phyloP scores from a whole-genome alignment of 2,888 invertebrate species.

The Parthenolecanium corni region DNA sequence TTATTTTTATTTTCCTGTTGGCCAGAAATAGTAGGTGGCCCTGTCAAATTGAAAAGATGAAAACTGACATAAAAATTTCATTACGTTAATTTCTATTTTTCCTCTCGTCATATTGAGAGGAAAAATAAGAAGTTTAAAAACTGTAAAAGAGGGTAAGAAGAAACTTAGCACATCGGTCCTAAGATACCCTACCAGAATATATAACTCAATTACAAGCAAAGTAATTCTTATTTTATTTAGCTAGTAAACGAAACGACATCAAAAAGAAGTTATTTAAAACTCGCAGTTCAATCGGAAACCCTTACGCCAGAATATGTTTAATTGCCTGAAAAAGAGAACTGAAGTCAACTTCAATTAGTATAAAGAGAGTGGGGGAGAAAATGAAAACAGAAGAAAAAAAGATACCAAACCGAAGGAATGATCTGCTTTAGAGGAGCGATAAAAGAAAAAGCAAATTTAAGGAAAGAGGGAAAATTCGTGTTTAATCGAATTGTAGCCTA shows the following conservation, averaged over 20 bases:
- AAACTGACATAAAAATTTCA: too few species aligned
- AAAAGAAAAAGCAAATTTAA: conserved; percentile 1
- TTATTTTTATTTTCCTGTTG: too few species aligned
- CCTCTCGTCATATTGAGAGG: too few species aligned
- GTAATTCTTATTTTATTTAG: conserved; percentile 21
- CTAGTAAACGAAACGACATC: conserved; percentile 12
- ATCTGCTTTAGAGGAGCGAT: neutral
- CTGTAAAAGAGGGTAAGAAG: too few species aligned
- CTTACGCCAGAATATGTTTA: conserved; percentile 23
- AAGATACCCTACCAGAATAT: neutral
- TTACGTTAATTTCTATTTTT: too few species aligned
- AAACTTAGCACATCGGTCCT: too few species aligned
- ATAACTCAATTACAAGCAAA: conserved; percentile 18
- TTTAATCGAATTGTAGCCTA: conserved; percentile 25
- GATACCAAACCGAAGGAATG: neutral
- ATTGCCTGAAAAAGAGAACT: conserved; percentile 27
- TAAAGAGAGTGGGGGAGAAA: conserved; percentile 7
- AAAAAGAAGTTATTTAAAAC: conserved; percentile 27
- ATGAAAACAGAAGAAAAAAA: conserved; percentile 3
- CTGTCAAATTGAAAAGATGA: too few species aligned
- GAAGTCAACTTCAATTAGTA: conserved; percentile 27
- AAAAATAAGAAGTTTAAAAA: too few species aligned
- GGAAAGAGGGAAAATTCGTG: conserved; percentile 11
- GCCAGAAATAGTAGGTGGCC: too few species aligned
- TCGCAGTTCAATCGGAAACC: conserved; percentile 25